Conservation (phyloP, 2,888 invertebrate species). For the Caenorhabditis sp. region DNA sequence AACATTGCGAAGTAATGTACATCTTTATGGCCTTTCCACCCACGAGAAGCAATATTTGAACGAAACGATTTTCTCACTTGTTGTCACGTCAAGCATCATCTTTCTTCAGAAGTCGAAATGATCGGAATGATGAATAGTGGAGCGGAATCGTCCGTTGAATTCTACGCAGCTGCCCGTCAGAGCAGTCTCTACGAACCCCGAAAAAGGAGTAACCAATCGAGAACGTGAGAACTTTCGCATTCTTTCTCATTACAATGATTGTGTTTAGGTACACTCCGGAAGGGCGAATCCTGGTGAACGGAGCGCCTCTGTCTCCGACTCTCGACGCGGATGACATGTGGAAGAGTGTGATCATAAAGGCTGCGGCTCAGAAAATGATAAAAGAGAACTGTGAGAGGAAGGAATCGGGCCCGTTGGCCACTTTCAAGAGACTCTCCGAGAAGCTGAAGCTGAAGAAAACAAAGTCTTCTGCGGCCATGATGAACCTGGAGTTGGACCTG, state of each 20-base stretch:
- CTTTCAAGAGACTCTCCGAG: conserved; percentile 45
- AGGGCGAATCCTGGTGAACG: conserved; percentile 63
- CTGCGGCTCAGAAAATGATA: conserved; percentile 54
- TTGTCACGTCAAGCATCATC: not conserved
- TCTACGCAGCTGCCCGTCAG: conserved; percentile 59
- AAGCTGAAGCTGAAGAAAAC: conserved; percentile 52
- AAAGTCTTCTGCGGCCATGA: conserved; percentile 43
- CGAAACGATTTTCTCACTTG: not conserved
- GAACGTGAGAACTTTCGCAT: conserved; percentile 45
- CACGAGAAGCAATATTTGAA: not conserved
- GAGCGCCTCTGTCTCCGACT: conserved; percentile 46
- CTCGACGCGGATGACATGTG: conserved; percentile 56
- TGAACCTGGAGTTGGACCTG: conserved; percentile 32
- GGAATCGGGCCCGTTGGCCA: conserved; percentile 50
- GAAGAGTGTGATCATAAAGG: conserved; percentile 59
- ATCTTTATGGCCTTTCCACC: not conserved
- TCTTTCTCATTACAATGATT: not conserved
- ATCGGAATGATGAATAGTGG: conserved; percentile 71
- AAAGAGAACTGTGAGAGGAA: conserved; percentile 37
- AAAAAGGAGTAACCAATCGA: conserved; percentile 51
- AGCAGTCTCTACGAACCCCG: conserved; percentile 60
- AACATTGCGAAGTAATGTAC: conserved; percentile 13
- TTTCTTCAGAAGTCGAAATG: conserved; percentile 46
- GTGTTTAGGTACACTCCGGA: conserved; percentile 63
- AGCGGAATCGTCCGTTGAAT: conserved; percentile 60